A percentile compares a stretch with the other conserved stretches of the same genome.
Conservation (phyloP, 2,888 invertebrate species). For the Brachyopa scutellaris region DNA sequence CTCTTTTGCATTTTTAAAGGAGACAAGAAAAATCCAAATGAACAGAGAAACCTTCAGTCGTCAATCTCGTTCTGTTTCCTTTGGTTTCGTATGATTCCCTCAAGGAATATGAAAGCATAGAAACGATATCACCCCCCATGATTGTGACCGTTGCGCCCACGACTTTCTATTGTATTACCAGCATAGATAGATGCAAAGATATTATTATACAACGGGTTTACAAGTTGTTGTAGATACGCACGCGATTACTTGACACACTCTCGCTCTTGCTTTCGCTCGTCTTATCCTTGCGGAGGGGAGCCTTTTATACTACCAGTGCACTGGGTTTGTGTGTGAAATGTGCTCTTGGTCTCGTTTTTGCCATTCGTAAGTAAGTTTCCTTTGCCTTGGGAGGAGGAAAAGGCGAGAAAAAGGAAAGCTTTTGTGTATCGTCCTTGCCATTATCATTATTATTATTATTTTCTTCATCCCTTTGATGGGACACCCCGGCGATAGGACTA, state of each 20-base stretch:
- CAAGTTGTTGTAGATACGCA: neutral
- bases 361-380: conserved; percentile 9
- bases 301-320: conserved; percentile 45
- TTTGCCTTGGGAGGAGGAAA: conserved; percentile 24
- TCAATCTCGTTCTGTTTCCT: conserved; percentile 16
- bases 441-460: conserved; percentile 69
- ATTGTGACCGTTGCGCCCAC: too few relatives aligned
- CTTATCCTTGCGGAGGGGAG: conserved; percentile 32
- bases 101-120: conserved; percentile 19
- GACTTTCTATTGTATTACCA: too few relatives aligned
- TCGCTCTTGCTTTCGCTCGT: conserved; percentile 7
- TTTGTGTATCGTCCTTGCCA: conserved; percentile 54
- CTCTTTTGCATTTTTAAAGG: neutral
- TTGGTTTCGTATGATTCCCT: conserved; percentile 24
- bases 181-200: neutral
- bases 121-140: neutral
- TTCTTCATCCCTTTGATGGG: conserved; percentile 60
- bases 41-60: neutral
- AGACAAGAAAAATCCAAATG: neutral
- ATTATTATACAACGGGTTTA: conserved; percentile 10
- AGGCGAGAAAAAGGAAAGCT: conserved; percentile 26
- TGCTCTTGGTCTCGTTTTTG: conserved; percentile 9
- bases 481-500: conserved; percentile 16
- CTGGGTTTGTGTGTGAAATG: conserved; percentile 52
- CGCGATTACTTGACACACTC: conserved; percentile 33